Conservation (phyloP, 2,888 invertebrate species). For the Rhamnusium bicolor region DNA sequence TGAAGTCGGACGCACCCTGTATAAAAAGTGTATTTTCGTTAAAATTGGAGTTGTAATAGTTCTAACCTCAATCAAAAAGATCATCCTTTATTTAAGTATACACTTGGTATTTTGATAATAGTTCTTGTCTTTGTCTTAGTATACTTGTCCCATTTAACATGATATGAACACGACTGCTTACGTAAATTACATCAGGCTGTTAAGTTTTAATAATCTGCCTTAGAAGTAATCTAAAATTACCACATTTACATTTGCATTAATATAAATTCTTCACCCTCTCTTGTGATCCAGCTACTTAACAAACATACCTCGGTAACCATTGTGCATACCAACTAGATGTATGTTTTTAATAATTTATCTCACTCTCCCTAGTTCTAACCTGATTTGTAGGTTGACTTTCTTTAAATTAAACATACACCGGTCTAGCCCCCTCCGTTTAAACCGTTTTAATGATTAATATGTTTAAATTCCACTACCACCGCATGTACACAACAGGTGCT, state of each 20-base stretch:
- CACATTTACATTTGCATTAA: not conserved
- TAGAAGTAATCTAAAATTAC: slow-evolving; percentile 4
- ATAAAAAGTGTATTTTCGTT: no score
- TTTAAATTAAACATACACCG: slow-evolving; percentile 16
- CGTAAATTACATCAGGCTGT: not conserved
- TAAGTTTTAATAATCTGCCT: not conserved
- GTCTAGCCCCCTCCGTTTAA: not conserved
- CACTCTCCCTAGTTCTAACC: not conserved
- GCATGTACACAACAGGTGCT: slow-evolving; percentile 12
- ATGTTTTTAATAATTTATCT: not conserved
- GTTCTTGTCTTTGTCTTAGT: not conserved
- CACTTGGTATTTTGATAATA: no score
- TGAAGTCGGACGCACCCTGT: no score
- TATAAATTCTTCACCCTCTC: not conserved
- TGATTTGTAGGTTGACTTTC: slow-evolving; percentile 13
- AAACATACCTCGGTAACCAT: not conserved
- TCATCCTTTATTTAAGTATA: no score
- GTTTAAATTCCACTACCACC: not conserved
- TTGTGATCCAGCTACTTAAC: not conserved
- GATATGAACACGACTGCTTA: not conserved
- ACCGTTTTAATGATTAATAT: slow-evolving; percentile 14
- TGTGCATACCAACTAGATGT: slow-evolving; percentile 4
- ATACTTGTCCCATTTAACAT: not conserved
- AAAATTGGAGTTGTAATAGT: no score
- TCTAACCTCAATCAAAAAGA: no score